A percentile compares a stretch with the other conserved stretches of the same genome.
Conservation (phyloP, 1,140 invertebrate genomes). For the Drosophila melanica region DNA sequence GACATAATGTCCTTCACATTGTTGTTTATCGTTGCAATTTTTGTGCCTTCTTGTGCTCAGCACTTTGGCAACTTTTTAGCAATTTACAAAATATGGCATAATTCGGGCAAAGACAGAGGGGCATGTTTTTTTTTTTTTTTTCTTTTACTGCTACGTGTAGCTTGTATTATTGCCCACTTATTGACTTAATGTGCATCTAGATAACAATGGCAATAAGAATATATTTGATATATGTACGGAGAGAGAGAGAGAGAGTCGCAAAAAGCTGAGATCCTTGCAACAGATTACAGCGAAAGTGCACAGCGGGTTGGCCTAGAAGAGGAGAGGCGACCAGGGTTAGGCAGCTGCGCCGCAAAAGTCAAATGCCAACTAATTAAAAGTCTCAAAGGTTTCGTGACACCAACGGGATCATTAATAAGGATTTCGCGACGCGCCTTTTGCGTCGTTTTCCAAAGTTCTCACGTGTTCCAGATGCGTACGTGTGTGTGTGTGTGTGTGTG, state of each 20-base stretch:
- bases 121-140: constrained; percentile 6
- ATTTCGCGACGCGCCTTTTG: constrained; percentile 54
- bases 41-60: constrained; percentile 43
- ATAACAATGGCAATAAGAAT: constrained; percentile 55
- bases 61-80: constrained; percentile 69
- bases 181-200: constrained; percentile 73
- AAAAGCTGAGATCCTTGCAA: constrained; percentile 15
- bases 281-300: constrained; percentile 28
- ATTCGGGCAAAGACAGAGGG: constrained; percentile 34
- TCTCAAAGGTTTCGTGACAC: constrained; percentile 48
- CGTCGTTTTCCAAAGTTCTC: constrained; percentile 39
- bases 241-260: no score
- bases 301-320: constrained; percentile 40
- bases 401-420: constrained; percentile 75
- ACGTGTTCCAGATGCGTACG: constrained; percentile 32
- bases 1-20: constrained; percentile 74
- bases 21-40: constrained; percentile 69
- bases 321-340: neutral
- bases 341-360: constrained; percentile 53
- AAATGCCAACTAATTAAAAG: constrained; percentile 70
- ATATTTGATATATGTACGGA: constrained; percentile 65
- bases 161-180: constrained; percentile 72
- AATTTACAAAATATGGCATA: constrained; percentile 78
- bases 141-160: constrained; percentile 16
- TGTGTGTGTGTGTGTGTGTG: constrained; percentile 23